Conservation (phyloP, 2,113 vertebrate species). For the Dipodomys ordii region DNA sequence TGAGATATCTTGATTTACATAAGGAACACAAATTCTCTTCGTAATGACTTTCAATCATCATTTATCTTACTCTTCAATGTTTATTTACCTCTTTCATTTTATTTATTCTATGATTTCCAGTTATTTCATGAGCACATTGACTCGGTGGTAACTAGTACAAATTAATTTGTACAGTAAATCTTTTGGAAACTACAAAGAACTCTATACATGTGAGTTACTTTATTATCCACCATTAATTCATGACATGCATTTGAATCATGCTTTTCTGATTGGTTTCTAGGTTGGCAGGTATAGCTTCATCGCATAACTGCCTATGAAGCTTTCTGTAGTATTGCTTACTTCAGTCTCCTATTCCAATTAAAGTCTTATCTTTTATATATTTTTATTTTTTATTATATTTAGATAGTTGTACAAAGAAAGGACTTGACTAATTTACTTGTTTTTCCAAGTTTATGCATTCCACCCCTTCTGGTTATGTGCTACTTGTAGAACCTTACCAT, state of each 20-base stretch:
- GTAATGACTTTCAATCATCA: slow-evolving; percentile 34
- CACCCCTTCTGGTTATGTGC: slow-evolving; percentile 5
- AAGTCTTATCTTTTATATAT: slow-evolving; percentile 43
- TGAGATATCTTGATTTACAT: slow-evolving; percentile 45
- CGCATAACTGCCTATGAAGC: slow-evolving; percentile 10
- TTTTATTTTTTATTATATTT: too few relatives aligned
- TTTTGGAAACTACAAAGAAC: slow-evolving; percentile 28
- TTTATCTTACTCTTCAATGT: background rate
- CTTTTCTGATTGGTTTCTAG: slow-evolving; percentile 60
- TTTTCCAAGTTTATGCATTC: slow-evolving; percentile 14
- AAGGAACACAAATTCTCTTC: slow-evolving; percentile 38
- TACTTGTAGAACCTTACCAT: slow-evolving; percentile 1
- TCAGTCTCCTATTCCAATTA: slow-evolving; percentile 49
- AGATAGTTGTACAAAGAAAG: too few relatives aligned
- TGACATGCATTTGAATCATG: slow-evolving; percentile 48
- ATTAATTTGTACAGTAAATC: background rate
- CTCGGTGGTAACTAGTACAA: slow-evolving; percentile 14
- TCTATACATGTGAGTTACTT: background rate
- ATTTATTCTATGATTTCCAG: slow-evolving; percentile 33
- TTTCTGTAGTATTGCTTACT: slow-evolving; percentile 47
- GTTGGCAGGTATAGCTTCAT: slow-evolving; percentile 35
- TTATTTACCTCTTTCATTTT: slow-evolving; percentile 9
- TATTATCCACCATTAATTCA: slow-evolving; percentile 53
- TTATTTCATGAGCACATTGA: background rate
- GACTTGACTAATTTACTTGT: background rate